Evolutionary conservation across 1,140 invertebrate species (phyloP), one percentile per base, ranked within the genome.

Genomic region (Prorops nasuta): DNA sequence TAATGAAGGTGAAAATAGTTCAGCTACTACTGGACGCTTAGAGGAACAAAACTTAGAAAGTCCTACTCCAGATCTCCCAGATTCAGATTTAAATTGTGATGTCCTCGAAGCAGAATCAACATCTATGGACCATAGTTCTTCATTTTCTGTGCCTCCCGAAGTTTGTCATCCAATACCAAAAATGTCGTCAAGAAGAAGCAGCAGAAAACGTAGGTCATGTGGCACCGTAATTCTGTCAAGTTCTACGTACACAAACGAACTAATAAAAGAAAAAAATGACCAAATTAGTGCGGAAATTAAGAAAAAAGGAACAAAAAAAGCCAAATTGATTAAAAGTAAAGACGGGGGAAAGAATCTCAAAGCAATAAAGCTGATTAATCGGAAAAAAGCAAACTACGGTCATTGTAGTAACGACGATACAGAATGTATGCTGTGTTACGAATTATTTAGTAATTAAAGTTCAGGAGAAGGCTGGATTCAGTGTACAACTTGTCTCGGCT

Each of bases 1-100:
- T 62, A 31, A 32, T 77, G 15, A 28, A 12, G 6, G 24, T 28
- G 10, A 28, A 6, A 28, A 28, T 10, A 28, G 24, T 10, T 28
- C 10, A 28, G 24, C 24, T 6, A 28, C 24, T 12, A 28, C 12
- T 28, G 6, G 24, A 28, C 6, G 24, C 6, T 12, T 28, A 28
- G 24, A 28, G 24, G 12, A 28, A 28, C 24, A 7, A 12, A 12
- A 7, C 6, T 28, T 28, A 28, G 6, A 28, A 28, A 7, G 24
- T 28, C 12, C 6, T 28, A 12, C 12, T 28, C 12, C 6, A 6
- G 6, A 28, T 12, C 24, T 28, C 24, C 6, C 24, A 7, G 24
- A 6, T 28, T 28, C 24, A 28, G 6, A 6, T 7, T 28, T 12
- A 28, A 7, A 6, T 6, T 28, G 6, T 7, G 12, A 12, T 28